These are phyloP conservation scores for Neocloeon triangulifer DNA, from an alignment of 1,140 invertebrate species.

Conservation along the genomic window DNA sequence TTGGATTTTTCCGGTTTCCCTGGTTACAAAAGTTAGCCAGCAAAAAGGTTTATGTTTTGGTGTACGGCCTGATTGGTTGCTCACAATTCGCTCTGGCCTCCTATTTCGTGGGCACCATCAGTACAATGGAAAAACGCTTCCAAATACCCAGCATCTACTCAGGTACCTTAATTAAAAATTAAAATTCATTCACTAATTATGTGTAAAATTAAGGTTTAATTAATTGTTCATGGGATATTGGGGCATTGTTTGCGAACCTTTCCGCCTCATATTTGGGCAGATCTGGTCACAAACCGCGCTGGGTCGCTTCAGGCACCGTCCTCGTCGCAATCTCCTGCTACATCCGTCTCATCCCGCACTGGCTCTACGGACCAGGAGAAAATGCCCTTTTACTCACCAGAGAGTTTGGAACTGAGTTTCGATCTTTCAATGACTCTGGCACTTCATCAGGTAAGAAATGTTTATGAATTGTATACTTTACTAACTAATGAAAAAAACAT, in stretches of 20 bases:
- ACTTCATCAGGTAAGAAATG: no score
- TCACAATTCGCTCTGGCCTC: slow-evolving; percentile 15
- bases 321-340: slow-evolving; percentile 5
- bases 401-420: no score
- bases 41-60: slow-evolving; percentile 16
- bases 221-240: slow-evolving; percentile 2
- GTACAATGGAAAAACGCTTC: slow-evolving; percentile 20
- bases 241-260: slow-evolving; percentile 3
- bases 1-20: slow-evolving; percentile 28
- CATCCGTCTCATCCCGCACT: no score
- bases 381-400: no score
- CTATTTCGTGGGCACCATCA: slow-evolving; percentile 16
- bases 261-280: slow-evolving; percentile 6
- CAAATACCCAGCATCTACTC: slow-evolving; percentile 16
- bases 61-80: slow-evolving; percentile 15
- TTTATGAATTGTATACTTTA: no score
- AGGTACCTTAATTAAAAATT: no score
- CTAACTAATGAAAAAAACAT: no score
- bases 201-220: no score
- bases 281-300: slow-evolving; percentile 7
- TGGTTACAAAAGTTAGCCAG: slow-evolving; percentile 25
- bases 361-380: no score
- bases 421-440: no score
- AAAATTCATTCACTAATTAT: no score
- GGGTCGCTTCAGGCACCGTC: slow-evolving; percentile 6